These are phyloP conservation scores for Lamellibrachia satsuma DNA, from an alignment of 2,888 invertebrate species.

Conservation along the genomic window DNA sequence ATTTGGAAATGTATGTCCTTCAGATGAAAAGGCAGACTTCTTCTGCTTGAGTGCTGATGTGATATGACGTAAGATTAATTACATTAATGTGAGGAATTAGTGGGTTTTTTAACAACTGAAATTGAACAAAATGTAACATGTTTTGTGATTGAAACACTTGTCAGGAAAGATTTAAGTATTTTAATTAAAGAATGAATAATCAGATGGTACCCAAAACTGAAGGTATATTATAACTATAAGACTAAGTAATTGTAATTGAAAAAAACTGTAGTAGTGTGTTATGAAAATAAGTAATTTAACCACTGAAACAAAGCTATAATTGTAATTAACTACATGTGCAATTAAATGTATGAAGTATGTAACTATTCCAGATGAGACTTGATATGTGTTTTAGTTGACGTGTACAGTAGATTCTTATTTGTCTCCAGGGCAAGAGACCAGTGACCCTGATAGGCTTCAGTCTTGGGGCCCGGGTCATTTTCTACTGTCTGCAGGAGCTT, in stretches of 20 bases:
- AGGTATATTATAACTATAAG: too few species aligned
- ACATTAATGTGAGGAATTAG: not conserved
- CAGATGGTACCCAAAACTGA: too few species aligned
- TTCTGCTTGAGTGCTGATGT: not conserved
- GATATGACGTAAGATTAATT: not conserved
- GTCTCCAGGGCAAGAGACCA: constrained; percentile 70
- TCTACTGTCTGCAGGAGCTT: constrained; percentile 72
- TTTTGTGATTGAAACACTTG: not conserved
- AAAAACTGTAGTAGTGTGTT: too few species aligned
- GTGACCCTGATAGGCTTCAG: constrained; percentile 75
- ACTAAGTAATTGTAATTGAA: too few species aligned
- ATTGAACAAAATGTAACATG: not conserved
- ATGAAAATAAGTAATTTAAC: too few species aligned
- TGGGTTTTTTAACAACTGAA: not conserved
- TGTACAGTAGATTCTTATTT: not conserved
- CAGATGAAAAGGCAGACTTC: not conserved
- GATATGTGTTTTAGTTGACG: not conserved
- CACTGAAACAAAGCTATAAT: too few species aligned
- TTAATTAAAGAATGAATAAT: not conserved
- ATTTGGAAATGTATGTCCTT: too few species aligned
- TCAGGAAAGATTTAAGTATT: not conserved
- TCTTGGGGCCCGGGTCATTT: constrained; percentile 76
- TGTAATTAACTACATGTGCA: too few species aligned
- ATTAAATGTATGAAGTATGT: not conserved
- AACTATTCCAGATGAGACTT: not conserved